Evolutionary conservation across 2,888 invertebrate species (phyloP).

Genomic region (Conistra vaccinii): DNA sequence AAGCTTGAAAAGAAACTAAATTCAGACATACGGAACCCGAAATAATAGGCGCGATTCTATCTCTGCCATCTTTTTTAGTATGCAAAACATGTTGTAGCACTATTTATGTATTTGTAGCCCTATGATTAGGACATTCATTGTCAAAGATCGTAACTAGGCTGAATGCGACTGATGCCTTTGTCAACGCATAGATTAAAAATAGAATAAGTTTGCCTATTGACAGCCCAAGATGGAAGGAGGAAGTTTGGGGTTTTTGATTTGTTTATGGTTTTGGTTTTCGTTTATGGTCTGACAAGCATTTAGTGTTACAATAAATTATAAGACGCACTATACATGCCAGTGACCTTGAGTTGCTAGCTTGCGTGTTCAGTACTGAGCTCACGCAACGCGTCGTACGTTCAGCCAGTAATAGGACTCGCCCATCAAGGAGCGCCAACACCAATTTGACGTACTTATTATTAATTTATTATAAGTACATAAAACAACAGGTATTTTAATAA

Average conservation of each 20-base stretch:
- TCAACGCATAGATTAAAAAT: conserved; percentile 55
- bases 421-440: too few species aligned
- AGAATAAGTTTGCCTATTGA: conserved; percentile 57
- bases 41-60: not conserved
- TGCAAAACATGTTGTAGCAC: conserved; percentile 46
- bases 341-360: too few species aligned
- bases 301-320: not conserved
- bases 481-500: too few species aligned
- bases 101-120: conserved; percentile 50
- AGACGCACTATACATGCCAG: too few species aligned
- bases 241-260: conserved; percentile 49
- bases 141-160: conserved; percentile 55
- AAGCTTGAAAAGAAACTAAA: not conserved
- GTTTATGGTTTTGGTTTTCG: conserved; percentile 23
- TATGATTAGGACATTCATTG: conserved; percentile 68
- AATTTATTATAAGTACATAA: too few species aligned
- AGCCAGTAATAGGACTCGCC: too few species aligned
- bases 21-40: conserved; percentile 25
- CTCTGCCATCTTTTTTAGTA: conserved; percentile 41
- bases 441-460: too few species aligned
- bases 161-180: conserved; percentile 49
- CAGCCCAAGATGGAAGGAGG: conserved; percentile 48
- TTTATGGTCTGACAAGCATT: conserved; percentile 11
- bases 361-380: too few species aligned
- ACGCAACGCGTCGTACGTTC: too few species aligned